Base-by-base conservation (phyloP, 1,140 invertebrate genomes). In the Drosophila lowei region DNA sequence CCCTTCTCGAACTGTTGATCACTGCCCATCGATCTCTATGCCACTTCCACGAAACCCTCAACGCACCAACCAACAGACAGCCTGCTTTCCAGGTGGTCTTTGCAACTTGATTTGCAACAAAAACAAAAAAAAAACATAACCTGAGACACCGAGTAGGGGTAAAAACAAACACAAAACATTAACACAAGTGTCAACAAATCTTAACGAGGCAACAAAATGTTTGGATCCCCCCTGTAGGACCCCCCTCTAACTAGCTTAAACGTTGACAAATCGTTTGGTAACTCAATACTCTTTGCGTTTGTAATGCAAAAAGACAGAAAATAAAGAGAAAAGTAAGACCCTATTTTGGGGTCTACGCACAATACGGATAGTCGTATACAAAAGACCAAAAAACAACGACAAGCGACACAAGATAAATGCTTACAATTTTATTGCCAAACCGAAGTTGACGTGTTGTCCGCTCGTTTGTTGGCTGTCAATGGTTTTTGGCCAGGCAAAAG, bases 231-330 rank as follows among this genome's bases (percentile, higher is more conserved):
- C 15, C 46, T 8, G 18, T 23, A 11, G 34, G 34, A 38, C 11
- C 41, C 49, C 41, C 55, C 43, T 25, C 64, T 71, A 72, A 61
- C 59, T 68, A 56, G 60, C 79, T 83, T 83, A 83, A 84, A 72
- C 79, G 75, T 84, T 85, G 79, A 84, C 81, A 86, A 86, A 86
- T 86, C 81, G 81, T 75, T 86, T 57, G 71, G 81, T 80, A 86
- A 86, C 74, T 78, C 77, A 75, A 86, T 86, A 86, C 81, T 86
- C 34, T 38, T 38, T 38, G 13, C 34, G 11, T 80, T 86, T 86
- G 77, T 84, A 83, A 83, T 83, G 79, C 79, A 84, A 79, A 84
- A 74, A 57, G 63, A 70, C 3, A 38, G 4, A 38, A 38, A 56
- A 64, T 54, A 25, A 30, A 46, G 13, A 30, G 43, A 46, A 71